phyloP scores from a whole-genome alignment of 2,113 vertebrate species.

The Myodes glareolus region DNA sequence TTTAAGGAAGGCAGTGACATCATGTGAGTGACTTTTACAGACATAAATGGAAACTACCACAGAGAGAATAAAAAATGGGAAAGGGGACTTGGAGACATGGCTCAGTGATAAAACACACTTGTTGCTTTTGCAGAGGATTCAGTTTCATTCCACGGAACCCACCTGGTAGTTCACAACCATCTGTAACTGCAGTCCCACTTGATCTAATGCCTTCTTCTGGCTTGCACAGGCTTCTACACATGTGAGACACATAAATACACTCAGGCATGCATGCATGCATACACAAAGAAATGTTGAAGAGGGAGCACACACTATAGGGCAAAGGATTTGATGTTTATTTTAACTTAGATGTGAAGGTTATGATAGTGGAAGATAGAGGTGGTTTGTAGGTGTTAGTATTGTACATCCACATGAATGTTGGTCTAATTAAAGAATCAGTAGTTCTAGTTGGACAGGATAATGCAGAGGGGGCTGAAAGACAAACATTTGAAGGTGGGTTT shows the following conservation, averaged over 20 bases:
- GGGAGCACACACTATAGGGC: not conserved
- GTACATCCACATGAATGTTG: not conserved
- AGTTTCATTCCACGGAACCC: not conserved
- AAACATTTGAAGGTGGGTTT: not conserved
- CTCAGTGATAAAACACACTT: not conserved
- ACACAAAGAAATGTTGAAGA: not conserved
- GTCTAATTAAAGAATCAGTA: conserved; percentile 5
- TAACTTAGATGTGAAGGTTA: not conserved
- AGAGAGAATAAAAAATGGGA: not conserved
- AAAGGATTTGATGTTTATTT: not conserved
- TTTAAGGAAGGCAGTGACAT: not conserved
- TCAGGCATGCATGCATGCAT: not conserved
- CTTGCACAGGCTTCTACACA: not conserved
- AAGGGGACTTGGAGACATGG: not conserved
- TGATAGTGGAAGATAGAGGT: not conserved
- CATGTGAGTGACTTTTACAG: not conserved
- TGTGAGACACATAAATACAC: not conserved
- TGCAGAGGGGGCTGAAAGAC: not conserved
- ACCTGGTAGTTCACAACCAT: not conserved
- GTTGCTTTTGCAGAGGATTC: not conserved
- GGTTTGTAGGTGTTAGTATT: not conserved
- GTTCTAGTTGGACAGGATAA: not conserved
- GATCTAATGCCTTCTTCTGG: not conserved
- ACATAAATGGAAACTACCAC: too few relatives aligned
- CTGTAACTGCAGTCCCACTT: not conserved